These are phyloP conservation scores for Melanotaenia nigrans DNA, from an alignment of 2,797 vertebrate genomes.

Conservation along the genomic window DNA sequence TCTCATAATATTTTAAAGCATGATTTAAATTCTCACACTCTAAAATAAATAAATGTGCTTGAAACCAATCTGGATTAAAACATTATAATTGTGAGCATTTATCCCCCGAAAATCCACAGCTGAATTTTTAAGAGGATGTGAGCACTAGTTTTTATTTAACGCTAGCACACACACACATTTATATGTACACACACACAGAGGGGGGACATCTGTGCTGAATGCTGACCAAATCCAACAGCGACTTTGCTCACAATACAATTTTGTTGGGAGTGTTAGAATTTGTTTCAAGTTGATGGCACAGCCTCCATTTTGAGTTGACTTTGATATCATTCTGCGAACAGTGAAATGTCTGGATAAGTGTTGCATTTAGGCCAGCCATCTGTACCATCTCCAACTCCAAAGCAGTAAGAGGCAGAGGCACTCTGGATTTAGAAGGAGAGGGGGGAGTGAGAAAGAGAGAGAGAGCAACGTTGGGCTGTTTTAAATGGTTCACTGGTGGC, in stretches of 20 bases:
- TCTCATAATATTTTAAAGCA: conserved; percentile 41
- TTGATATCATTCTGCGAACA: conserved; percentile 81
- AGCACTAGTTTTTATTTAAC: conserved; percentile 79
- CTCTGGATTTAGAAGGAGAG: conserved; percentile 36
- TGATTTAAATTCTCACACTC: conserved; percentile 68
- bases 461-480: neutral
- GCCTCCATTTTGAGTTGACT: conserved; percentile 82
- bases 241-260: conserved; percentile 82
- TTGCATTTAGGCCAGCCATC: conserved; percentile 82
- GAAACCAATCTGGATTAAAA: conserved; percentile 80
- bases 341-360: conserved; percentile 82
- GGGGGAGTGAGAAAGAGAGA: neutral
- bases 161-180: conserved; percentile 49
- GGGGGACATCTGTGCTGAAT: conserved; percentile 81
- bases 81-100: conserved; percentile 79
- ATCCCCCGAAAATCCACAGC: conserved; percentile 75
- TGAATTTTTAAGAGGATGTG: conserved; percentile 81
- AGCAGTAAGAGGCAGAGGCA: conserved; percentile 62
- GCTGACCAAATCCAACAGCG: conserved; percentile 74
- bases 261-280: conserved; percentile 83
- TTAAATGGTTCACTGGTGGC: conserved; percentile 80
- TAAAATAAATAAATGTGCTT: conserved; percentile 77
- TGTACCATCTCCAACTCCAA: conserved; percentile 80
- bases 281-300: conserved; percentile 81
- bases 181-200: conserved; percentile 2